Evolutionary conservation across 2,888 invertebrate genomes (phyloP).

Genomic region (Himalopsyche anomala): DNA sequence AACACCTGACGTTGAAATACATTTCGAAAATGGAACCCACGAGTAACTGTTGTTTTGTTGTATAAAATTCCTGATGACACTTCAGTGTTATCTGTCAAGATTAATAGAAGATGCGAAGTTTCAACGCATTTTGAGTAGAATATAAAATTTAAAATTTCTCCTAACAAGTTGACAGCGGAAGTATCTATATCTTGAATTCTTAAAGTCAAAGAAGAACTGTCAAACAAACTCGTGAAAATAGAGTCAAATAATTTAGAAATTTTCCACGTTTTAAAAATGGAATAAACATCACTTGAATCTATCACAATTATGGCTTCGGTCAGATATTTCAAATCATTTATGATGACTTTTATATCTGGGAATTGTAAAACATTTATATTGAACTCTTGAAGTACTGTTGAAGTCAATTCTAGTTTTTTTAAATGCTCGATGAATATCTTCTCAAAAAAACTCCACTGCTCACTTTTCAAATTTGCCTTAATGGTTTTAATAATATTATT

Average conservation of each 20-base stretch:
- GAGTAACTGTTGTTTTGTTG: not conserved
- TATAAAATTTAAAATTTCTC: conserved; percentile 53
- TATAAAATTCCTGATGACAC: conserved; percentile 11
- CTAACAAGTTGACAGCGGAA: conserved; percentile 37
- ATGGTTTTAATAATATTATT: conserved; percentile 36
- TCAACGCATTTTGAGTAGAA: conserved; percentile 39
- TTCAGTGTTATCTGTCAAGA: not conserved
- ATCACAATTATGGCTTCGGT: conserved; percentile 23
- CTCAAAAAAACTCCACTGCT: conserved; percentile 51
- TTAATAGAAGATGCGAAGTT: conserved; percentile 19
- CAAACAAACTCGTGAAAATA: conserved; percentile 44
- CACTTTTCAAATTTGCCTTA: conserved; percentile 1
- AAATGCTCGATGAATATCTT: not conserved
- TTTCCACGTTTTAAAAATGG: conserved; percentile 8
- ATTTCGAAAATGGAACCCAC: conserved; percentile 23
- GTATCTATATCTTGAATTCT: conserved; percentile 39
- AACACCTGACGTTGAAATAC: not conserved
- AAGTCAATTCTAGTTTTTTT: conserved; percentile 37
- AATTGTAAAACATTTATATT: conserved; percentile 9
- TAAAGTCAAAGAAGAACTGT: not conserved
- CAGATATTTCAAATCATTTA: conserved; percentile 27
- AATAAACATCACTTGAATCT: conserved; percentile 22
- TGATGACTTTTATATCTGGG: not conserved
- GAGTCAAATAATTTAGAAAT: not conserved
- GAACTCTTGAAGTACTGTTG: not conserved